phyloP scores from a whole-genome alignment of 2,113 vertebrate species.

The Gopherus flavomarginatus region DNA sequence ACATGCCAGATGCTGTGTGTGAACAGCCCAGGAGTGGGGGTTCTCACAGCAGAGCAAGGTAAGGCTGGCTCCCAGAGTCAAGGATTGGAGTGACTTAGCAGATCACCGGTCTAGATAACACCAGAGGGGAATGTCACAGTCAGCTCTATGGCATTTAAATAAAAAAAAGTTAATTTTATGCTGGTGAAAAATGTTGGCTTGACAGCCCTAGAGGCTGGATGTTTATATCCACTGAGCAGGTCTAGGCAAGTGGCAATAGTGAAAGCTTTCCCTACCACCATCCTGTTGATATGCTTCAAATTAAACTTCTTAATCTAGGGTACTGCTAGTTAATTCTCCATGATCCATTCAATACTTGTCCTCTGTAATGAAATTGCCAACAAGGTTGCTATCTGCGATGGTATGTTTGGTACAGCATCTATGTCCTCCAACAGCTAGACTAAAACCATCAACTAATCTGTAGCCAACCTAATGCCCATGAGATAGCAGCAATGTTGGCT shows the following conservation, averaged over 20 bases:
- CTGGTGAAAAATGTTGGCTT: conserved; percentile 47
- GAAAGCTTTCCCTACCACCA: background rate
- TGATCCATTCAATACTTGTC: background rate
- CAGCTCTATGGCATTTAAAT: conserved; percentile 65
- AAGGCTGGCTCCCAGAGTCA: too few species aligned
- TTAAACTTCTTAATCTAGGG: accelerated
- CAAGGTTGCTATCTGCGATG: accelerated
- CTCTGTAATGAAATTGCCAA: background rate
- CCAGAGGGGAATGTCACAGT: too few species aligned
- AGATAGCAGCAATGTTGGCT: background rate
- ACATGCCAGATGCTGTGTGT: too few species aligned
- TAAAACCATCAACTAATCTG: background rate
- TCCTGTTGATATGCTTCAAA: background rate
- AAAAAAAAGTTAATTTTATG: conserved; percentile 67
- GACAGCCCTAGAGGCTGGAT: conserved; percentile 46
- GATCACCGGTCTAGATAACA: too few species aligned
- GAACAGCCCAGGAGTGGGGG: too few species aligned
- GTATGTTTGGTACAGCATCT: accelerated
- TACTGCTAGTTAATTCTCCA: background rate
- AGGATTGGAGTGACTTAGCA: too few species aligned
- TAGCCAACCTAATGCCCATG: background rate
- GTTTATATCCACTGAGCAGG: conserved; percentile 22
- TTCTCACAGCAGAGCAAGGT: too few species aligned
- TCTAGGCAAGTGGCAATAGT: background rate
- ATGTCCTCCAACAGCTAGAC: background rate